These are phyloP conservation scores for Propithecus coquereli DNA, from an alignment of 2,113 vertebrate genomes.

Conservation along the genomic window DNA sequence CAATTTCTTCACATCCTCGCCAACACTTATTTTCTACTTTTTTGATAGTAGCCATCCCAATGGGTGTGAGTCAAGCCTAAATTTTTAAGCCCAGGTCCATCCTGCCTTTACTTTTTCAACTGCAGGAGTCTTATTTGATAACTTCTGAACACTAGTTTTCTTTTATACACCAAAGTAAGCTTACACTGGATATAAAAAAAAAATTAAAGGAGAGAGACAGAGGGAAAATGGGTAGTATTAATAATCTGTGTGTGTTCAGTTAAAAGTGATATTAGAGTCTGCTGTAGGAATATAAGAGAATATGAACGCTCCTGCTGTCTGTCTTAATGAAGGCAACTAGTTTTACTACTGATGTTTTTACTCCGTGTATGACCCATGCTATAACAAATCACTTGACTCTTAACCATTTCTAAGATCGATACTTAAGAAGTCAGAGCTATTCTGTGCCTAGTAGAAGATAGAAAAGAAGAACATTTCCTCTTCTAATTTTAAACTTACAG, in stretches of 20 bases:
- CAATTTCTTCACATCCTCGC: background rate
- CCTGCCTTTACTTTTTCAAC: background rate
- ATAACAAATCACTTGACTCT: background rate
- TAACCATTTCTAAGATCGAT: background rate
- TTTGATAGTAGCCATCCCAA: background rate
- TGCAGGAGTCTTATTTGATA: background rate
- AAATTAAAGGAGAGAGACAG: background rate
- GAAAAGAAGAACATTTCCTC: background rate
- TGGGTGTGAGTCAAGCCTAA: background rate
- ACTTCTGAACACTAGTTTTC: background rate
- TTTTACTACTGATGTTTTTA: background rate
- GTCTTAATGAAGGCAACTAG: background rate
- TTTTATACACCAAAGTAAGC: background rate
- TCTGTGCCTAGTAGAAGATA: background rate
- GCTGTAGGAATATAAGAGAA: background rate
- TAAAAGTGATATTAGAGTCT: background rate
- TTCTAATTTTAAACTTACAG: slow-evolving; percentile 1
- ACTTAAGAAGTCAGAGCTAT: background rate
- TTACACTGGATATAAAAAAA: background rate
- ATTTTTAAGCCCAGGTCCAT: background rate
- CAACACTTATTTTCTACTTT: background rate
- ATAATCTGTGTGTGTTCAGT: background rate
- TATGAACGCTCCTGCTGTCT: background rate
- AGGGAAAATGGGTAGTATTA: background rate
- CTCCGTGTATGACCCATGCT: background rate